These are phyloP conservation scores for Pseudorectes ferrugineus DNA, from an alignment of 2,113 vertebrate species.

Conservation along the genomic window DNA sequence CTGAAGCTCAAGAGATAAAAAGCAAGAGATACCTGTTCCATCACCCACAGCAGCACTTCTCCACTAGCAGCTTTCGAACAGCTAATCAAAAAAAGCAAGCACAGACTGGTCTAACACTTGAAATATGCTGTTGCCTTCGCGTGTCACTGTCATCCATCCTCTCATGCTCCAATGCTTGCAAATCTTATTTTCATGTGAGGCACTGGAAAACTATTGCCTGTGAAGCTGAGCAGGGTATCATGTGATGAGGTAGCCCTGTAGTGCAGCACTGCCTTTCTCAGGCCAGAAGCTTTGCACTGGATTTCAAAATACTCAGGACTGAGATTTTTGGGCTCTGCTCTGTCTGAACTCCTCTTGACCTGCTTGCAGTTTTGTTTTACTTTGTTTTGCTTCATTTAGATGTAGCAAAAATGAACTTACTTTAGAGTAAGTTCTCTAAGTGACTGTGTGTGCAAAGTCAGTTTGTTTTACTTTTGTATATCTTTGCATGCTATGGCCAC, in stretches of 20 bases:
- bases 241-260: neutral
- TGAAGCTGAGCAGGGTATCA: neutral
- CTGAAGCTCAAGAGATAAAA: neutral
- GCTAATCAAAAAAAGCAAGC: neutral
- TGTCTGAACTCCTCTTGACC: neutral
- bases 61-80: neutral
- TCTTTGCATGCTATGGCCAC: neutral
- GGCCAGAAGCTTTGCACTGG: neutral
- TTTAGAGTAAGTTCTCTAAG: neutral
- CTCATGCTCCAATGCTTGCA: accelerated
- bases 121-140: neutral
- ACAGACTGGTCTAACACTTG: neutral
- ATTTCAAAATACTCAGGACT: neutral
- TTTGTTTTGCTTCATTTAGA: neutral
- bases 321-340: neutral
- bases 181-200: neutral
- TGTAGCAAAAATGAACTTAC: neutral
- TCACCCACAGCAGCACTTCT: neutral
- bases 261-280: neutral
- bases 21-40: neutral
- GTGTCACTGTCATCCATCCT: neutral
- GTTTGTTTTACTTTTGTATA: neutral
- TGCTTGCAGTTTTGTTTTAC: neutral
- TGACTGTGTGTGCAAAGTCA: accelerated
- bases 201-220: neutral